These are phyloP conservation scores for Cephalopterus ornatus DNA, from an alignment of 2,113 vertebrate species.

Conservation along the genomic window DNA sequence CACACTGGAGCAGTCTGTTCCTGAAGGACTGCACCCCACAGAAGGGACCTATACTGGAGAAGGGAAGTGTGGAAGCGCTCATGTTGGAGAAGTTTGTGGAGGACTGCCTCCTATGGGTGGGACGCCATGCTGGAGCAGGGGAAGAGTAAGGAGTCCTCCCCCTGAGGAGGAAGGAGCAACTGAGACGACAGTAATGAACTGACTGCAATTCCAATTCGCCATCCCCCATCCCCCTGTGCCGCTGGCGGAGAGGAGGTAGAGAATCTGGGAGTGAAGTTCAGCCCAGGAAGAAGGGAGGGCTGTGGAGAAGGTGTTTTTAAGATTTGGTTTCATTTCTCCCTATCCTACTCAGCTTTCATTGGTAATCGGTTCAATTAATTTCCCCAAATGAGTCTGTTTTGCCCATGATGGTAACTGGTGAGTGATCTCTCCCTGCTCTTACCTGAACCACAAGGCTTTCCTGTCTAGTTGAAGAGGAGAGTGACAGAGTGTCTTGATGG, in stretches of 20 bases:
- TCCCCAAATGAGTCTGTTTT: neutral
- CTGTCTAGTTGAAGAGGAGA: neutral
- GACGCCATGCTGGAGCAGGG: neutral
- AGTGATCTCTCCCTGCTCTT: neutral
- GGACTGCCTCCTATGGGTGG: neutral
- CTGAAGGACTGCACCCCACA: neutral
- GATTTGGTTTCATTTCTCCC: neutral
- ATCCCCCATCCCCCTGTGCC: too few species aligned
- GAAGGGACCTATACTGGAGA: neutral
- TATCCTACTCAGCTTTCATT: neutral
- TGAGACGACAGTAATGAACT: neutral
- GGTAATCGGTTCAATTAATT: neutral
- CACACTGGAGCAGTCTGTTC: neutral
- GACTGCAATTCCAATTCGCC: neutral
- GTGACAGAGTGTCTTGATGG: neutral
- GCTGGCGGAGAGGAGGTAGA: accelerated
- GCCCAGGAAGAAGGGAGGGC: neutral
- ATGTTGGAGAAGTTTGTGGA: neutral
- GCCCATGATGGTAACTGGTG: neutral
- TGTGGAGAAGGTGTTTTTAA: neutral
- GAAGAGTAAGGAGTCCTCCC: neutral
- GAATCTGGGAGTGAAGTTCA: neutral
- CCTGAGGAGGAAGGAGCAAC: neutral
- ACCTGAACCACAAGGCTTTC: neutral
- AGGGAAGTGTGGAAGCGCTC: neutral